A percentile compares a stretch with the other conserved stretches of the same genome.
phyloP scores from a whole-genome alignment of 2,113 vertebrate genomes.

The Sphyrna mokarran region DNA sequence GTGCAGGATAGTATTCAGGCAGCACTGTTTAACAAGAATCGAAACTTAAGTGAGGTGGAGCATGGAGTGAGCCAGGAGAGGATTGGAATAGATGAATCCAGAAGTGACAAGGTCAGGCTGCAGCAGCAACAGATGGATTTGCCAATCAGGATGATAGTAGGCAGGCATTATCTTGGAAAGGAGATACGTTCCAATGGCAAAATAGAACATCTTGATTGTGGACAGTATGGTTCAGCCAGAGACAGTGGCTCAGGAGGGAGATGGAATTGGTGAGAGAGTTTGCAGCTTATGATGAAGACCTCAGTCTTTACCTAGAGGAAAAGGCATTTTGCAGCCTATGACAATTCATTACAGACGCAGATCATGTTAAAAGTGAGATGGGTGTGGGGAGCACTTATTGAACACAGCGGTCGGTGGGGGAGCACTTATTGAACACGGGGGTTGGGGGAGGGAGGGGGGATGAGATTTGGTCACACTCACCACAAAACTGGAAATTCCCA shows the following conservation, averaged over 20 bases:
- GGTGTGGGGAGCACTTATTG: neutral
- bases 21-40: too few species aligned
- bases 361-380: neutral
- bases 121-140: neutral
- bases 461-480: too few species aligned
- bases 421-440: neutral
- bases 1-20: neutral
- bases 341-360: neutral
- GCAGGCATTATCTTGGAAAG: neutral
- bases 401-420: too few species aligned
- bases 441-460: too few species aligned
- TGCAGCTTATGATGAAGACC: neutral
- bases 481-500: too few species aligned
- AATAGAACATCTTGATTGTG: neutral
- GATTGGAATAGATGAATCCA: neutral
- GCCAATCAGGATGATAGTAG: neutral
- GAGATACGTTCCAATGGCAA: neutral
- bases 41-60: neutral
- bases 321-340: neutral
- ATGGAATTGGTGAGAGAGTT: neutral
- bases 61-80: neutral
- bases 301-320: neutral
- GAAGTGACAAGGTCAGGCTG: neutral
- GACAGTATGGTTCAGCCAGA: neutral
- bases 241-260: neutral